Conservation (phyloP, 2,888 invertebrate genomes). For the Drosophila rubida region DNA sequence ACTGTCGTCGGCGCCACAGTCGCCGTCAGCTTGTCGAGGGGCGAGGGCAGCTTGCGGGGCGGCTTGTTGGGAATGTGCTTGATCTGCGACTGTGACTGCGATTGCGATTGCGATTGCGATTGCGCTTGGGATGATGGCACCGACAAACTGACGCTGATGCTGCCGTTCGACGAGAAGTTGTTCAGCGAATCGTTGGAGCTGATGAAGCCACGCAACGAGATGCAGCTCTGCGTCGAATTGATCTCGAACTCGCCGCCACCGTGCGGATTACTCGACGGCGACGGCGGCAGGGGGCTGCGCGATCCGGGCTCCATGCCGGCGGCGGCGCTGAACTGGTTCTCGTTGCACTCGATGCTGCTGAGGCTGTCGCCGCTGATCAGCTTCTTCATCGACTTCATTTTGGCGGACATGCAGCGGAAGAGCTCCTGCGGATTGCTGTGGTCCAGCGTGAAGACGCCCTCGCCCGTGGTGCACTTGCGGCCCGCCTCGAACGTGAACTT, state of each 20-base stretch:
- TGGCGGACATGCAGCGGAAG: conserved; percentile 91
- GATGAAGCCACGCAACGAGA: conserved; percentile 81
- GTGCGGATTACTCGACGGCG: conserved; percentile 85
- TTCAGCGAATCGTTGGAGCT: conserved; percentile 84
- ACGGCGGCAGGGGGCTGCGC: conserved; percentile 91
- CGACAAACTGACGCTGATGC: conserved; percentile 39
- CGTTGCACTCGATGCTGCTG: conserved; percentile 89
- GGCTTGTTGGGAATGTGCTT: conserved; percentile 84
- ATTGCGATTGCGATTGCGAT: conserved; percentile 11
- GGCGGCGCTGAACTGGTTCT: conserved; percentile 90
- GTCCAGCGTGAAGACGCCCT: conserved; percentile 92
- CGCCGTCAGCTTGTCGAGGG: conserved; percentile 50
- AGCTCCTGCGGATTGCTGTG: conserved; percentile 93
- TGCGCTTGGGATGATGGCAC: conserved; percentile 24
- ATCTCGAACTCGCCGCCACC: conserved; percentile 80
- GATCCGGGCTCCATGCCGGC: conserved; percentile 93
- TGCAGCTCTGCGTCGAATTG: conserved; percentile 82
- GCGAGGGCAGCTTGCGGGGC: conserved; percentile 81
- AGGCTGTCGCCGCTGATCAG: conserved; percentile 89
- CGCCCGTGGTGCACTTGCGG: conserved; percentile 93
- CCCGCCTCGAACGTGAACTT: conserved; percentile 96
- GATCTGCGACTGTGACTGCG: conserved; percentile 11
- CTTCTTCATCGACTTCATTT: conserved; percentile 95
- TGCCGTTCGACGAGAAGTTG: conserved; percentile 73
- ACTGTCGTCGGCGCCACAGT: neutral